Conservation (phyloP, 2,888 invertebrate genomes). For the Ectobius pallidus region DNA sequence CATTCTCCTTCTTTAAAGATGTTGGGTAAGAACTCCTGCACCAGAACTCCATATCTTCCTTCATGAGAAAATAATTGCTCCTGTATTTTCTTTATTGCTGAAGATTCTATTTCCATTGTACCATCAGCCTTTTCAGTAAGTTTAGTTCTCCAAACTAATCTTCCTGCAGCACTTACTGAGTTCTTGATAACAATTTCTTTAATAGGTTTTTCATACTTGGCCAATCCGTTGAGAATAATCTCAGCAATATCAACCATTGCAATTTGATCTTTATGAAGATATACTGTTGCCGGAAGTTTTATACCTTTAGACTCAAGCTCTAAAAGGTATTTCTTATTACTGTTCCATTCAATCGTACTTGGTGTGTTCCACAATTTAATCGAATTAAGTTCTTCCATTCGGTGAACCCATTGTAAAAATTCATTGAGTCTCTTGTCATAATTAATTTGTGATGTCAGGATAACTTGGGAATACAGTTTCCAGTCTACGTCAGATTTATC, state of each 20-base stretch:
- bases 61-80: not conserved
- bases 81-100: not conserved
- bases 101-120: too few relatives aligned
- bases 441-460: not conserved
- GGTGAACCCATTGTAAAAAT: not conserved
- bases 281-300: not conserved
- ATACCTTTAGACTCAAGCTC: not conserved
- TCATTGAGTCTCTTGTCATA: not conserved
- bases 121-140: not conserved
- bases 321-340: slow-evolving; percentile 1
- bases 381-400: not conserved
- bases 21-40: not conserved
- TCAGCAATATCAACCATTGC: not conserved
- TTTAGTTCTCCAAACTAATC: not conserved
- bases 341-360: not conserved
- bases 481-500: not conserved
- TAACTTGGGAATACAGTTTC: not conserved
- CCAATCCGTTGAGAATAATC: not conserved
- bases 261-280: not conserved
- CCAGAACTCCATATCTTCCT: not conserved
- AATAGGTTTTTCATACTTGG: not conserved
- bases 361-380: not conserved
- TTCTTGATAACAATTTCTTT: not conserved
- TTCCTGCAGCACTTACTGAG: not conserved
- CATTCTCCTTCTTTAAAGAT: not conserved